phyloP scores from a whole-genome alignment of 2,113 vertebrate genomes.

The Oryzias celebensis region DNA sequence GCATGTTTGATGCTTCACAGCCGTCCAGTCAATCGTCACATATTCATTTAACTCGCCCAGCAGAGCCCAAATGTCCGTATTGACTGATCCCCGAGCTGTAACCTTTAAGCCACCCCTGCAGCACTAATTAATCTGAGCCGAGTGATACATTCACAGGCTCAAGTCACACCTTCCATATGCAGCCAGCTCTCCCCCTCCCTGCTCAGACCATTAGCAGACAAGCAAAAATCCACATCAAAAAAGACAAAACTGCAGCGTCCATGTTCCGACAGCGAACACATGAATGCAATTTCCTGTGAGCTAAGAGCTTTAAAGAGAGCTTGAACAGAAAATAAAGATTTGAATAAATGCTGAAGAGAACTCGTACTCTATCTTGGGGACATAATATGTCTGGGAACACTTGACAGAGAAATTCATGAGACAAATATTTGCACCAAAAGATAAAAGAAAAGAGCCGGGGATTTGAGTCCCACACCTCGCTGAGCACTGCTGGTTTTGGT shows the following conservation, averaged over 20 bases:
- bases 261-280: constrained; percentile 32
- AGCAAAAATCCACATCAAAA: constrained; percentile 21
- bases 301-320: constrained; percentile 48
- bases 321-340: constrained; percentile 64
- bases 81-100: constrained; percentile 51
- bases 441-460: constrained; percentile 64
- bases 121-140: constrained; percentile 61
- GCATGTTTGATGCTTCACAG: background rate
- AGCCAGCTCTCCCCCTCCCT: constrained; percentile 3
- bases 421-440: constrained; percentile 71
- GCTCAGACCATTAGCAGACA: constrained; percentile 2
- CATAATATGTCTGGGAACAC: constrained; percentile 57
- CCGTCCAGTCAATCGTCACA: constrained; percentile 23
- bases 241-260: constrained; percentile 24
- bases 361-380: constrained; percentile 46
- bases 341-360: constrained; percentile 56
- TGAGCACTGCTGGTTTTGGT: constrained; percentile 65
- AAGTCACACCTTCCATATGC: constrained; percentile 18
- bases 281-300: constrained; percentile 45
- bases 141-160: constrained; percentile 45
- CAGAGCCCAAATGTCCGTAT: constrained; percentile 32
- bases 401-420: constrained; percentile 61
- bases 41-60: constrained; percentile 53
- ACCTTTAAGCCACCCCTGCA: constrained; percentile 58
- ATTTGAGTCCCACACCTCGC: constrained; percentile 65